Percentiles rank a stretch among this genome's conserved stretches.
These are phyloP conservation scores for Bombus fervidus DNA, from an alignment of 1,140 invertebrate genomes.

Conservation along the genomic window DNA sequence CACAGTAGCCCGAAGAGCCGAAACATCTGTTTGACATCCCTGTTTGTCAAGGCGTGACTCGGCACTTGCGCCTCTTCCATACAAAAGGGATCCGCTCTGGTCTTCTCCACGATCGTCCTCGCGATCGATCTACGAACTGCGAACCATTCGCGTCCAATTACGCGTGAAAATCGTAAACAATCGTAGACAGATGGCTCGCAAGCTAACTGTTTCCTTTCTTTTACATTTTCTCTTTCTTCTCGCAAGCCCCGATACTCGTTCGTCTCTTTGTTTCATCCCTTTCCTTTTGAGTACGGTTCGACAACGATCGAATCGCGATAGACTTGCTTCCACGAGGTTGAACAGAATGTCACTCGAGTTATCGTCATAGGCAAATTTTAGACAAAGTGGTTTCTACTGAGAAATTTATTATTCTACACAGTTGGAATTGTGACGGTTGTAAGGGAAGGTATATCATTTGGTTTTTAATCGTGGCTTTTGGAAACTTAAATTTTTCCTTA, in stretches of 20 bases:
- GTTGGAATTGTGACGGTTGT: background rate
- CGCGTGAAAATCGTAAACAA: constrained; percentile 82
- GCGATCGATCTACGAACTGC: constrained; percentile 79
- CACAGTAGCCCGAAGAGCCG: constrained; percentile 61
- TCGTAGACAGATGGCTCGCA: constrained; percentile 47
- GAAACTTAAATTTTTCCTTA: background rate
- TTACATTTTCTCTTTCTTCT: background rate
- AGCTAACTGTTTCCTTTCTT: constrained; percentile 16
- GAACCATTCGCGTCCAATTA: constrained; percentile 78
- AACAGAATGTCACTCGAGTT: background rate
- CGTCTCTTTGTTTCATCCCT: constrained; percentile 29
- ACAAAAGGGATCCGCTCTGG: constrained; percentile 74
- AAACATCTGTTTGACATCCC: constrained; percentile 83
- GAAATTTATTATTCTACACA: background rate
- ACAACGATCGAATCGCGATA: constrained; percentile 1
- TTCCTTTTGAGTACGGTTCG: background rate
- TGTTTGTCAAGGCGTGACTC: constrained; percentile 83
- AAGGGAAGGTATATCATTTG: too few relatives aligned
- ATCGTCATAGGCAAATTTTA: background rate
- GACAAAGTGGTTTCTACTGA: background rate
- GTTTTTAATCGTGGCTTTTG: background rate
- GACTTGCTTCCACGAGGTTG: background rate
- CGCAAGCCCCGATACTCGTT: background rate
- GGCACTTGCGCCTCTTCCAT: constrained; percentile 78
- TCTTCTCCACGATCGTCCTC: constrained; percentile 60